phyloP scores from a whole-genome alignment of 2,113 vertebrate genomes.

The Marmota monax region DNA sequence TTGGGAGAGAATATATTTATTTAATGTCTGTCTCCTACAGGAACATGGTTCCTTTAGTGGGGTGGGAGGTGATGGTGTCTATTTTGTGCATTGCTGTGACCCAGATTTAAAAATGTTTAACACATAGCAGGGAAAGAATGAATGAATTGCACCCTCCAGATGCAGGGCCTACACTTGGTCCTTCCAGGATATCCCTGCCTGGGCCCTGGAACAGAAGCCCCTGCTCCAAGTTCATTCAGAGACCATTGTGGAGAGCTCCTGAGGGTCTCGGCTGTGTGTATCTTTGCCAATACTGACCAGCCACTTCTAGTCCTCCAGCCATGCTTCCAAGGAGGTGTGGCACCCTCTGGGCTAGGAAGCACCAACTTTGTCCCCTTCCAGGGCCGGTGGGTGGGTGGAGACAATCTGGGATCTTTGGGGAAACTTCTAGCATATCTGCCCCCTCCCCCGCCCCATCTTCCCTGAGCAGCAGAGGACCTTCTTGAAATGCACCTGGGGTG shows the following conservation, averaged over 20 bases:
- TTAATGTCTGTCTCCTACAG: conserved; percentile 11
- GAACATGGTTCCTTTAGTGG: background rate
- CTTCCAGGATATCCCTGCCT: background rate
- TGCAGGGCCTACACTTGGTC: background rate
- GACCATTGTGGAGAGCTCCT: background rate
- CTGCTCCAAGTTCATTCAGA: background rate
- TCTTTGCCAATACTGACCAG: background rate
- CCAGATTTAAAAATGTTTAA: background rate
- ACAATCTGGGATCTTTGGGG: background rate
- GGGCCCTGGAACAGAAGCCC: background rate
- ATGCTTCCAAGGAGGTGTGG: background rate
- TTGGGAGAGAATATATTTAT: background rate
- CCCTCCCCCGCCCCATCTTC: rapidly evolving
- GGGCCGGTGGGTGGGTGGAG: background rate
- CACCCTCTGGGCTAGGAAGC: background rate
- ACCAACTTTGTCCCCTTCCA: background rate
- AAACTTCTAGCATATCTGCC: background rate
- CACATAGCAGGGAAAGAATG: background rate
- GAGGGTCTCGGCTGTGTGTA: too few species aligned
- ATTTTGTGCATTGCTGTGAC: background rate
- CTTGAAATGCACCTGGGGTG: background rate
- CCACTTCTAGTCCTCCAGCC: background rate
- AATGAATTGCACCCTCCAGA: background rate
- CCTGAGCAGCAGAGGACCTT: background rate
- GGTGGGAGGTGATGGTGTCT: background rate